Evolutionary conservation across 1,140 invertebrate species (phyloP).

Genomic region (Gryon sp.): DNA sequence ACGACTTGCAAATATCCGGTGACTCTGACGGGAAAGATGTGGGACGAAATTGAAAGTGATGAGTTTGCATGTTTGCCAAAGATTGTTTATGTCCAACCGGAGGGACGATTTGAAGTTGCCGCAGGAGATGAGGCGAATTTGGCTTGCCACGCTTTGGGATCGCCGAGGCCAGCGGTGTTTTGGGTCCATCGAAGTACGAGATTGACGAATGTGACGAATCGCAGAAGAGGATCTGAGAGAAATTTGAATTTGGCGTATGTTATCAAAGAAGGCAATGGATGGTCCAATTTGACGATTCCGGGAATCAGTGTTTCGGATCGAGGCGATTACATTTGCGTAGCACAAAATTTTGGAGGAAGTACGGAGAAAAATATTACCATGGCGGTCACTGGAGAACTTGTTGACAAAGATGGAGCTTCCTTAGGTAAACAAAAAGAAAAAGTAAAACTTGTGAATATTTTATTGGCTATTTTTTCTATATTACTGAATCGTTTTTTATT

Average conservation of each 20-base stretch:
- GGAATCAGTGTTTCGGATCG: conserved; percentile 86
- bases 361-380: conserved; percentile 87
- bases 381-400: conserved; percentile 79
- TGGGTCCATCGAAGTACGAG: conserved; percentile 81
- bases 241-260: conserved; percentile 74
- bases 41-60: conserved; percentile 85
- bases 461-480: too few relatives aligned
- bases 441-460: too few relatives aligned
- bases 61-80: conserved; percentile 92
- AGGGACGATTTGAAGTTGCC: conserved; percentile 80
- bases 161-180: conserved; percentile 86
- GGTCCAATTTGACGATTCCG: conserved; percentile 89
- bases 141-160: conserved; percentile 87
- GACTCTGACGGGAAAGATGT: conserved; percentile 83
- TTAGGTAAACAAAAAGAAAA: too few relatives aligned
- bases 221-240: conserved; percentile 62
- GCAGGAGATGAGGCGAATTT: conserved; percentile 86
- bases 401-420: conserved; percentile 75
- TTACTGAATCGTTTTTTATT: too few relatives aligned
- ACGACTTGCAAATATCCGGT: conserved; percentile 86
- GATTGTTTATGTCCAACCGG: conserved; percentile 81
- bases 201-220: conserved; percentile 69
- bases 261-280: conserved; percentile 78
- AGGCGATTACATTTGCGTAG: conserved; percentile 93
- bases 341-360: conserved; percentile 90